These are phyloP conservation scores for Theodoxus fluviatilis DNA, from an alignment of 2,888 invertebrate species.

Conservation along the genomic window DNA sequence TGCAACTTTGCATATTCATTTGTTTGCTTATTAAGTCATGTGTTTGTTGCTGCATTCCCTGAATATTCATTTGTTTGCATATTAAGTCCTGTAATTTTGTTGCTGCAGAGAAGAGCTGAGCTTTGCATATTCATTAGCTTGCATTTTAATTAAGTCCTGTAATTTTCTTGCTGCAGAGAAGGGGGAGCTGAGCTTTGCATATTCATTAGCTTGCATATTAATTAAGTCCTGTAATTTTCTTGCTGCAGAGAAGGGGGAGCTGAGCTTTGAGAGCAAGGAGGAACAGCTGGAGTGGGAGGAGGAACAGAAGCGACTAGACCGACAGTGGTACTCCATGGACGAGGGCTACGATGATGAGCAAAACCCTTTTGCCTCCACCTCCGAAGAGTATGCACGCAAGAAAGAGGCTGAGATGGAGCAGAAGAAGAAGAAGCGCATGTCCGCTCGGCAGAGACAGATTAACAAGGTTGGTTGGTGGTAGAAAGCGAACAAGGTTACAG, in stretches of 20 bases:
- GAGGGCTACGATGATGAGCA: constrained; percentile 81
- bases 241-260: constrained; percentile 36
- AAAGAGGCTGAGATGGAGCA: constrained; percentile 93
- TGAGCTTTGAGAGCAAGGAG: constrained; percentile 68
- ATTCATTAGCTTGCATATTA: no score
- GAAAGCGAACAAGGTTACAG: no score
- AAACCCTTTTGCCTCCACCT: constrained; percentile 86
- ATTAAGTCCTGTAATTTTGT: no score
- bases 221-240: not conserved
- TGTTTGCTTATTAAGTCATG: no score
- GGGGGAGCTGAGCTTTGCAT: no score
- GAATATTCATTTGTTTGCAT: no score
- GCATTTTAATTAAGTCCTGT: no score
- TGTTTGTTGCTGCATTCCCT: no score
- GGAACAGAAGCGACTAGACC: constrained; percentile 71
- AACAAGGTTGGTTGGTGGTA: constrained; percentile 73
- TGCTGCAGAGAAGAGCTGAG: no score
- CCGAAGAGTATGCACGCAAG: constrained; percentile 89
- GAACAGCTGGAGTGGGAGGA: constrained; percentile 69
- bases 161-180: no score
- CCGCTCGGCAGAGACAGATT: constrained; percentile 94
- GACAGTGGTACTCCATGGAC: constrained; percentile 97
- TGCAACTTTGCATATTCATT: no score
- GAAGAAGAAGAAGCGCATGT: constrained; percentile 87
- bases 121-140: no score